phyloP scores from a whole-genome alignment of 1,140 invertebrate genomes.

The Cotesia typhae region DNA sequence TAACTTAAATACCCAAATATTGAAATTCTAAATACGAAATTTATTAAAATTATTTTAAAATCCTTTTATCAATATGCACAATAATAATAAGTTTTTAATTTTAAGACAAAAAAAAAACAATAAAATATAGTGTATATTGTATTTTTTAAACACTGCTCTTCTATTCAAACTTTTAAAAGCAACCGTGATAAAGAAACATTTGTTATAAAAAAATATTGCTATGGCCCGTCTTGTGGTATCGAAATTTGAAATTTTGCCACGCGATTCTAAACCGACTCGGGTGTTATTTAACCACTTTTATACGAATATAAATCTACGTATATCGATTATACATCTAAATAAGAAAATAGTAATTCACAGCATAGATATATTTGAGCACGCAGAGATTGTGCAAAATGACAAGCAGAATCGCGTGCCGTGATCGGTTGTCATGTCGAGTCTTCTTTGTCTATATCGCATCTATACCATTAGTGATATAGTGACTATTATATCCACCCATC shows the following conservation, averaged over 20 bases:
- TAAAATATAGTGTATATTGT: too few species aligned
- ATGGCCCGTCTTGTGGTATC: not conserved
- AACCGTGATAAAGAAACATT: too few species aligned
- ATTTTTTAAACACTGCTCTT: too few species aligned
- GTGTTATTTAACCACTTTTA: slow-evolving; percentile 9
- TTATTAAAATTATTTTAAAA: too few species aligned
- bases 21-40: too few species aligned
- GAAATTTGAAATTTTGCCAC: not conserved
- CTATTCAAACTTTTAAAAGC: too few species aligned
- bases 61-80: too few species aligned
- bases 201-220: not conserved
- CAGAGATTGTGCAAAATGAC: slow-evolving; percentile 19
- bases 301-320: slow-evolving; percentile 1
- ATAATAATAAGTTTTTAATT: too few species aligned
- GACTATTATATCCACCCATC: slow-evolving; percentile 33
- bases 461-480: slow-evolving; percentile 43
- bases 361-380: slow-evolving; percentile 1
- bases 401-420: slow-evolving; percentile 39
- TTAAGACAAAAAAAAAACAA: too few species aligned
- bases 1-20: too few species aligned
- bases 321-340: slow-evolving; percentile 11
- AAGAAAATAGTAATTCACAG: slow-evolving; percentile 15
- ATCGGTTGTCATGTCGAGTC: slow-evolving; percentile 38
- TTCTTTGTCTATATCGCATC: slow-evolving; percentile 38
- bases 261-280: not conserved